Percentiles rank a stretch among this genome's conserved stretches.
Conservation (phyloP, 1,140 invertebrate species). For the Nymphalis io region DNA sequence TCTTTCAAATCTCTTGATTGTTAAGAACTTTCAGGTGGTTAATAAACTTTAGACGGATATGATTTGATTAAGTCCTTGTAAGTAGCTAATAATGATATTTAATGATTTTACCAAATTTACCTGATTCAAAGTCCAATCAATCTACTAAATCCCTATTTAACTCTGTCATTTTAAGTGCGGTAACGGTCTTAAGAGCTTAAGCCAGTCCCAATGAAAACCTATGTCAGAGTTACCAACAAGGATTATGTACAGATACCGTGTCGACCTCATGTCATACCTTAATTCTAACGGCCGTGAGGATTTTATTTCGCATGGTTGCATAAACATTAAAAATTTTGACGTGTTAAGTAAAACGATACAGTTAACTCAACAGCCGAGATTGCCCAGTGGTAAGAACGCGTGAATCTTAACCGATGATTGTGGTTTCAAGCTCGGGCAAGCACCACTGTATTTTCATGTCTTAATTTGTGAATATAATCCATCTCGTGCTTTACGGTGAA, state of each 20-base stretch:
- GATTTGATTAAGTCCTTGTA: no score
- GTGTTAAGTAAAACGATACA: not conserved
- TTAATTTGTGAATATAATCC: no score
- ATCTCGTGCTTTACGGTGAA: no score
- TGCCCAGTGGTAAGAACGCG: no score
- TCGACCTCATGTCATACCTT: constrained; percentile 31
- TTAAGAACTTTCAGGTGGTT: no score
- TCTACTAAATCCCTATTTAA: constrained; percentile 18
- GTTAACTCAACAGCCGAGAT: no score
- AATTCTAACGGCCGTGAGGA: constrained; percentile 18
- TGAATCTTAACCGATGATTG: no score
- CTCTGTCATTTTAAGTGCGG: constrained; percentile 29
- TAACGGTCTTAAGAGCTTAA: constrained; percentile 35
- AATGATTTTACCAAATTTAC: not conserved
- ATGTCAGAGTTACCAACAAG: constrained; percentile 30
- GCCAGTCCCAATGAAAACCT: constrained; percentile 27
- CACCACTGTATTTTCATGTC: no score
- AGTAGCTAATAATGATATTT: no score
- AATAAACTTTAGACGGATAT: no score
- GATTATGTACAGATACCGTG: constrained; percentile 27
- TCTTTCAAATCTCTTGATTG: no score
- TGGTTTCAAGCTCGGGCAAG: no score
- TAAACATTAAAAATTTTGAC: not conserved
- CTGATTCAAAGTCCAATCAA: constrained; percentile 18
- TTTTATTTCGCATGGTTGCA: constrained; percentile 18